These are phyloP conservation scores for Amphiprion clarkii DNA, from an alignment of 2,797 vertebrate species.

Conservation along the genomic window DNA sequence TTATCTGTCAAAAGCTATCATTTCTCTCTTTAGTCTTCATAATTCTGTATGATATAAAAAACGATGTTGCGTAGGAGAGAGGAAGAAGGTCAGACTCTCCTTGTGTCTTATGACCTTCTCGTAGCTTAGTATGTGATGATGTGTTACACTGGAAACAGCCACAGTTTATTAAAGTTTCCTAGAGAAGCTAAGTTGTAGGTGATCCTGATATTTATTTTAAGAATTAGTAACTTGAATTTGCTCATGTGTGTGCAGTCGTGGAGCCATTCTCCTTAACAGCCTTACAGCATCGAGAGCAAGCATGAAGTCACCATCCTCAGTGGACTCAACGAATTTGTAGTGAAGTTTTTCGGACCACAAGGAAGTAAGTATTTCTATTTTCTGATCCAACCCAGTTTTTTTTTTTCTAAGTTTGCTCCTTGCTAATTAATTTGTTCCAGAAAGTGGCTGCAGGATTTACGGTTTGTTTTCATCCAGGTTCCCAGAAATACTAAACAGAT, in stretches of 20 bases:
- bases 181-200: not conserved
- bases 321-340: conserved; percentile 99
- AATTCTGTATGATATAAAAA: conserved; percentile 9
- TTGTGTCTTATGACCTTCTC: conserved; percentile 3
- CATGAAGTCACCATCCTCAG: conserved; percentile 99
- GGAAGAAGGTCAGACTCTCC: conserved; percentile 24
- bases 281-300: conserved; percentile 95
- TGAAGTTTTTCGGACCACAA: conserved; percentile 99
- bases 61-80: not conserved
- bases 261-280: conserved; percentile 71
- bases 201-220: not conserved
- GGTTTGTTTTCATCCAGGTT: not conserved
- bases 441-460: not conserved
- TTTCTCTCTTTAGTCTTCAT: conserved; percentile 72
- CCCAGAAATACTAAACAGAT: conserved; percentile 5
- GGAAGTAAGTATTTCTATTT: conserved; percentile 92
- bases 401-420: not conserved
- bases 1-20: conserved; percentile 48
- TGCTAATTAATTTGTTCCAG: not conserved
- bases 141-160: conserved; percentile 1
- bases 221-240: not conserved
- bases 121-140: conserved; percentile 15
- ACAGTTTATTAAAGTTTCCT: not conserved
- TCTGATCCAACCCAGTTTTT: not conserved
- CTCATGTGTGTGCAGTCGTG: conserved; percentile 7